Evolutionary conservation across 1,140 invertebrate genomes (phyloP).

Genomic region (Hydropsyche tenuis): DNA sequence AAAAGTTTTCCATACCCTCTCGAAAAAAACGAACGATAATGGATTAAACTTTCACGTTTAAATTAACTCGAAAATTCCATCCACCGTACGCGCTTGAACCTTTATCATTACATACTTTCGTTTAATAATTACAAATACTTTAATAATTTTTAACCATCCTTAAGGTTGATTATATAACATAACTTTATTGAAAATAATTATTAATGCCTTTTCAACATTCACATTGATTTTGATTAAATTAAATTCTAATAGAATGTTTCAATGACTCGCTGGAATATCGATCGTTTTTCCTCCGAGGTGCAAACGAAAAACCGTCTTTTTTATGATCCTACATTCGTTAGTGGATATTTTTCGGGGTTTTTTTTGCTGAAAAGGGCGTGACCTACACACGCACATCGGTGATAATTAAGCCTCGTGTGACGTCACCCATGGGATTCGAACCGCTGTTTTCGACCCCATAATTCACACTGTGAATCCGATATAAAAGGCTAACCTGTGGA

Average conservation of each 20-base stretch:
- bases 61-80: too few relatives aligned
- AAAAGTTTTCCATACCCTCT: too few relatives aligned
- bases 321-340: background rate
- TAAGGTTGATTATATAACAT: too few relatives aligned
- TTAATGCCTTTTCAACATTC: background rate
- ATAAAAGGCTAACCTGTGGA: too few relatives aligned
- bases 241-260: too few relatives aligned
- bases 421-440: slow-evolving; percentile 26
- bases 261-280: slow-evolving; percentile 1
- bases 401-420: slow-evolving; percentile 28
- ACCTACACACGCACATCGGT: slow-evolving; percentile 8
- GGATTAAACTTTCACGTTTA: too few relatives aligned
- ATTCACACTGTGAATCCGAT: too few relatives aligned
- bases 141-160: background rate
- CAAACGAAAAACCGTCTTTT: slow-evolving; percentile 9
- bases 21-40: too few relatives aligned
- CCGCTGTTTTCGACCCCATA: slow-evolving; percentile 2
- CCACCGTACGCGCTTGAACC: too few relatives aligned
- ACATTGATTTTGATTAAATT: background rate
- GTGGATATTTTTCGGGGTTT: background rate
- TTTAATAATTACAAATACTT: too few relatives aligned
- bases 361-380: background rate
- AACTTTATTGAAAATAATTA: too few relatives aligned
- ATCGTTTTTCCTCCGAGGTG: slow-evolving; percentile 27
- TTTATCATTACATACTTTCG: too few relatives aligned